These are phyloP conservation scores for Toxotes jaculatrix DNA, from an alignment of 2,113 vertebrate genomes.

Conservation along the genomic window DNA sequence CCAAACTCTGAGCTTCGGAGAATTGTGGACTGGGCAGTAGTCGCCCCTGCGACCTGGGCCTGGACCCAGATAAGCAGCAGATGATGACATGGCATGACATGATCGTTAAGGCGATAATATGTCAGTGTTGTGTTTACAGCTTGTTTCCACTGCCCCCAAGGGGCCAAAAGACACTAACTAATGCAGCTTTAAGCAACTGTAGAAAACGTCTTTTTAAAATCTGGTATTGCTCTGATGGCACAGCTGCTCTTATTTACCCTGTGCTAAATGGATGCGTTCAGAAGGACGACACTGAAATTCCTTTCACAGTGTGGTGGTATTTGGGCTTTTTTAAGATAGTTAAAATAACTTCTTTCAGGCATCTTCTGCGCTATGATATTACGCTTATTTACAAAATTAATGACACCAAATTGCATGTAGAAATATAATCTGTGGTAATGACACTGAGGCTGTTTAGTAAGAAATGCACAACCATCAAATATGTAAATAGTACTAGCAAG, in stretches of 20 bases:
- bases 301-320: background rate
- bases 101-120: too few species aligned
- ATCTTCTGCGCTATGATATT: background rate
- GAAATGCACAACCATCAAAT: constrained; percentile 11
- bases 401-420: background rate
- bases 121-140: too few species aligned
- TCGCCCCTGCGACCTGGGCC: too few species aligned
- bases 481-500: background rate
- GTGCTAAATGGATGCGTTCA: background rate
- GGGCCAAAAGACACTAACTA: too few species aligned
- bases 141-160: background rate
- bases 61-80: too few species aligned
- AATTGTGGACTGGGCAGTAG: too few species aligned
- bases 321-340: background rate
- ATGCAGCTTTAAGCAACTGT: too few species aligned
- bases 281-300: too few species aligned
- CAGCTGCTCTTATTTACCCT: background rate
- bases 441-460: background rate
- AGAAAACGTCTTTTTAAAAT: background rate
- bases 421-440: background rate
- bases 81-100: too few species aligned
- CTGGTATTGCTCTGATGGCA: background rate
- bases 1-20: too few species aligned
- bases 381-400: background rate
- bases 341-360: background rate